Conservation (phyloP, 1,140 invertebrate genomes). For the Sycophaga agraensis region DNA sequence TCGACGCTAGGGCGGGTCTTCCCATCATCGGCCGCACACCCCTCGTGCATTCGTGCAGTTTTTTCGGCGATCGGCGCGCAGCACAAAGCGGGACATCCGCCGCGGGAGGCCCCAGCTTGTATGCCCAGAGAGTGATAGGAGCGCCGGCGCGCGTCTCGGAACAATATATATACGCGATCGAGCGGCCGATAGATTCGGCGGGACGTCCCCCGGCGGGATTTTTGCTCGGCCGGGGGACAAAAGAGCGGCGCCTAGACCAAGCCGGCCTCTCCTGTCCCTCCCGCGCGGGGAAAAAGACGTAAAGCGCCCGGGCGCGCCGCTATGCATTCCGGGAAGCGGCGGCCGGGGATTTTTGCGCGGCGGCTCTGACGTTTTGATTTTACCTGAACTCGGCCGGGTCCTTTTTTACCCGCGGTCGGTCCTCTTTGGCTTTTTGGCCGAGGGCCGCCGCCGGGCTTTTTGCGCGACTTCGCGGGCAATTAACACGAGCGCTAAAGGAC, state of each 20-base stretch:
- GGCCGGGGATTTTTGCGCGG: conserved; percentile 32
- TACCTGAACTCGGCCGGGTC: neutral
- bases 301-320: conserved; percentile 36
- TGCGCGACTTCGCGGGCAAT: conserved; percentile 26
- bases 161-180: too few species aligned
- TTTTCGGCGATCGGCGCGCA: too few species aligned
- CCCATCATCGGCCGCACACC: too few species aligned
- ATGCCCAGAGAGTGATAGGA: too few species aligned
- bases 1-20: too few species aligned
- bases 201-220: conserved; percentile 49
- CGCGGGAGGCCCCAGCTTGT: too few species aligned
- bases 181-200: conserved; percentile 52
- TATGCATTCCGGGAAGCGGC: conserved; percentile 23
- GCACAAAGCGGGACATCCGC: too few species aligned
- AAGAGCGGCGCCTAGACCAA: conserved; percentile 56
- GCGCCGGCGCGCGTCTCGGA: too few species aligned
- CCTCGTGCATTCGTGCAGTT: too few species aligned
- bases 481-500: conserved; percentile 27
- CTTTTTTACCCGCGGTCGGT: too few species aligned
- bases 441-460: too few species aligned
- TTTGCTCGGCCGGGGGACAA: conserved; percentile 58
- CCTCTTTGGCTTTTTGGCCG: neutral
- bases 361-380: conserved; percentile 23
- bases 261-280: too few species aligned
- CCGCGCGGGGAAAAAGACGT: conserved; percentile 58